A percentile compares a stretch with the other conserved stretches of the same genome.
Evolutionary conservation across 2,113 vertebrate genomes (phyloP).

Genomic region (Corapipo altera): DNA sequence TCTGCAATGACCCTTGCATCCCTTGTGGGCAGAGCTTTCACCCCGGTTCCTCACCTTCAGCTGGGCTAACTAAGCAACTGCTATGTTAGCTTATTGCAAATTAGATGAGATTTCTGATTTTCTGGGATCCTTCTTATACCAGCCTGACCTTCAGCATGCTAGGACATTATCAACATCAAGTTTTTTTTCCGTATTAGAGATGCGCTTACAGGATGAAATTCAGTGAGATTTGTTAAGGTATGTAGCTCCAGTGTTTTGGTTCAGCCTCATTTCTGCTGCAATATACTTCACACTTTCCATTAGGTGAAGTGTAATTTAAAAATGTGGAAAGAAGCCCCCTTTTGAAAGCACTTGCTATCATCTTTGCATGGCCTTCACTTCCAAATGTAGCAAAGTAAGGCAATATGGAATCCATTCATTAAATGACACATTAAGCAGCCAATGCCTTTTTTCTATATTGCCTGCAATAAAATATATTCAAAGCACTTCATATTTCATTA

Average conservation of each 20-base stretch:
- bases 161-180: slow-evolving; percentile 24
- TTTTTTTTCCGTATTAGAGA: neutral
- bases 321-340: slow-evolving; percentile 21
- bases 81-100: neutral
- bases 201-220: neutral
- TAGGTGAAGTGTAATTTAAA: slow-evolving; percentile 45
- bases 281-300: slow-evolving; percentile 15
- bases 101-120: neutral
- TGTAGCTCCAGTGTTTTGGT: slow-evolving; percentile 58
- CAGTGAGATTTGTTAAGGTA: slow-evolving; percentile 47
- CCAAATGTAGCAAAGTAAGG: slow-evolving; percentile 19
- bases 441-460: slow-evolving; percentile 58
- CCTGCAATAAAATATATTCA: slow-evolving; percentile 67
- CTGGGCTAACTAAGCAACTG: neutral
- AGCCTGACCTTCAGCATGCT: slow-evolving; percentile 32
- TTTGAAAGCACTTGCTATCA: slow-evolving; percentile 1
- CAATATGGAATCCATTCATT: slow-evolving; percentile 49
- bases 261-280: slow-evolving; percentile 59
- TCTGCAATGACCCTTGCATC: neutral
- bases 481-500: slow-evolving; percentile 71
- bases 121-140: neutral
- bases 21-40: neutral
- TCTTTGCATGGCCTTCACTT: neutral
- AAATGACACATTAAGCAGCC: slow-evolving; percentile 53
- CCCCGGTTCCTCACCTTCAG: neutral